These are phyloP conservation scores for Parauchenoglanis punctatus DNA, from an alignment of 2,797 vertebrate genomes.

Conservation along the genomic window DNA sequence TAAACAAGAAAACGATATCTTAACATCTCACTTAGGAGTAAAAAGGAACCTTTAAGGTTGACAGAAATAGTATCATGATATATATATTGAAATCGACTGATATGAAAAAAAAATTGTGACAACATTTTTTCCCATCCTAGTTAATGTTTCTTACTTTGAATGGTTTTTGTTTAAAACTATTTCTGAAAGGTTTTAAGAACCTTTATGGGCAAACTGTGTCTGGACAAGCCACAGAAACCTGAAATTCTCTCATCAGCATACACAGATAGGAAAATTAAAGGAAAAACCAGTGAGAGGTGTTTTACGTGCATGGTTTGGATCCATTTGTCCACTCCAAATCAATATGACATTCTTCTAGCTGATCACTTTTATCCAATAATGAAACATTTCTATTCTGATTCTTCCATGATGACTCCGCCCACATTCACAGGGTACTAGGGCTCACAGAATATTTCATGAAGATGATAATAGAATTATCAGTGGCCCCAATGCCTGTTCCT, in stretches of 20 bases:
- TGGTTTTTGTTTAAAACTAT: background rate
- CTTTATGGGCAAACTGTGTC: background rate
- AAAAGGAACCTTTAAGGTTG: no score
- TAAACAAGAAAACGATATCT: no score
- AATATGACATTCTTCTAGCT: background rate
- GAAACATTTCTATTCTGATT: background rate
- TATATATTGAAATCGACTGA: no score
- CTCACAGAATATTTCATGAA: background rate
- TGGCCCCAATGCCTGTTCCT: no score
- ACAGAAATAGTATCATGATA: no score
- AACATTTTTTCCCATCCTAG: no score
- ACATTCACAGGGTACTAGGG: background rate
- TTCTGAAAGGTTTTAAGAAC: background rate
- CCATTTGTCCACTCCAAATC: conserved; percentile 2
- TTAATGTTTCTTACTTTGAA: background rate
- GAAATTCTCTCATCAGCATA: background rate
- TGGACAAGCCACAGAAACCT: background rate
- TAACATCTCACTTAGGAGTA: no score
- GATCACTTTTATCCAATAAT: background rate
- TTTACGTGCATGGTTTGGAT: background rate
- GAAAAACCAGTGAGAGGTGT: background rate
- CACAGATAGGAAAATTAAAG: background rate
- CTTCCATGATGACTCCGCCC: background rate
- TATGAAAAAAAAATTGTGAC: no score
- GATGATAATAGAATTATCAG: background rate